phyloP scores from a whole-genome alignment of 2,888 invertebrate species.

The Chymomyza amoena region DNA sequence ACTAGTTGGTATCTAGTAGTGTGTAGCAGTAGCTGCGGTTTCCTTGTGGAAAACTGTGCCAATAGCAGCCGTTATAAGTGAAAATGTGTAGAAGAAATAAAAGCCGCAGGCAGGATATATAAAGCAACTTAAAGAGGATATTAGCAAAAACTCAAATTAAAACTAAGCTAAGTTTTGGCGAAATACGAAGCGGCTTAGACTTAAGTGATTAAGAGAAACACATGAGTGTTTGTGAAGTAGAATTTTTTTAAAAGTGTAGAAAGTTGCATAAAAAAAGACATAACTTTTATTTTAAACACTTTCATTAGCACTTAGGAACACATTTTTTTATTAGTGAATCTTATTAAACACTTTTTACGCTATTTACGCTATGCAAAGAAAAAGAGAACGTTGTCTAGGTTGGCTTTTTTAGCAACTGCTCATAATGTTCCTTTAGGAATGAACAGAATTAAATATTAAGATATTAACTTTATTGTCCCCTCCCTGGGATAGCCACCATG shows the following conservation, averaged over 20 bases:
- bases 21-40: neutral
- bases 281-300: no score
- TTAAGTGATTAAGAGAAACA: neutral
- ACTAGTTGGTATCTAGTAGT: neutral
- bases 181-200: neutral
- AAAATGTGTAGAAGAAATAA: constrained; percentile 8
- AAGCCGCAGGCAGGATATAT: constrained; percentile 7
- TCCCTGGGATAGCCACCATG: no score
- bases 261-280: no score
- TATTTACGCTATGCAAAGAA: no score
- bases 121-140: neutral
- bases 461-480: no score
- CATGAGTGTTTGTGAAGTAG: neutral
- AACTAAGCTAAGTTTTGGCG: constrained; percentile 9
- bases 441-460: no score
- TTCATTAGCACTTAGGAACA: no score
- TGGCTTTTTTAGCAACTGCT: no score
- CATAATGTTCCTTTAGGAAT: no score
- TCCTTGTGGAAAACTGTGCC: constrained; percentile 50
- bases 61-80: constrained; percentile 53
- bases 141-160: neutral
- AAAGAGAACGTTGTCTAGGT: no score
- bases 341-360: no score
- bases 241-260: neutral
- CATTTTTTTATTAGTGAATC: no score